phyloP scores from a whole-genome alignment of 2,888 invertebrate species.

The Seira musarum region DNA sequence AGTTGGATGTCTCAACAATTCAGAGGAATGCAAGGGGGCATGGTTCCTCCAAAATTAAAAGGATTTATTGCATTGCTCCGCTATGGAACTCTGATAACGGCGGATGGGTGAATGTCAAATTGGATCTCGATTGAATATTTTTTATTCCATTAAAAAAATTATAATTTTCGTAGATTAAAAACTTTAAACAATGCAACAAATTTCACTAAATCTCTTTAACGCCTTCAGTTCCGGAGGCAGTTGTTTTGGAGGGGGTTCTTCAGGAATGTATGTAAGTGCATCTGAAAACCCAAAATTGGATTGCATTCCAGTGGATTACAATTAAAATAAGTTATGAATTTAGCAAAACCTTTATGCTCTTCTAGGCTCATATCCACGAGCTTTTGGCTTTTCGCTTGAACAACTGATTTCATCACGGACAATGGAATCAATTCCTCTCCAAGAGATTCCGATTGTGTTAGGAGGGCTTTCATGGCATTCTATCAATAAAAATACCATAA shows the following conservation, averaged over 20 bases:
- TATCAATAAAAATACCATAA: too few relatives aligned
- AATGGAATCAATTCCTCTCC: conserved; percentile 40
- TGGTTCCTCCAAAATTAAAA: conserved; percentile 16
- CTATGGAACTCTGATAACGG: conserved; percentile 51
- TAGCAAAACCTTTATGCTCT: conserved; percentile 47
- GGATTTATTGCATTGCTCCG: conserved; percentile 58
- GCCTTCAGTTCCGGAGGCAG: conserved; percentile 47
- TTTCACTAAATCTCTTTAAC: conserved; percentile 53
- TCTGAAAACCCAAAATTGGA: too few relatives aligned
- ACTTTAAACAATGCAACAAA: conserved; percentile 48
- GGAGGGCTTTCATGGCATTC: conserved; percentile 26
- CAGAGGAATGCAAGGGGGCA: too few relatives aligned
- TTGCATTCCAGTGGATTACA: too few relatives aligned
- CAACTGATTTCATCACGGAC: conserved; percentile 16
- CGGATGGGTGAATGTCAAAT: conserved; percentile 37
- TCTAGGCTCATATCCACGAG: conserved; percentile 32
- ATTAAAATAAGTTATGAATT: neutral
- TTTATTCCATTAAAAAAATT: too few relatives aligned
- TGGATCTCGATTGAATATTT: too few relatives aligned
- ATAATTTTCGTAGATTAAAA: too few relatives aligned
- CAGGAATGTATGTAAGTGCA: conserved; percentile 18
- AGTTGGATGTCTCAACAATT: conserved; percentile 14
- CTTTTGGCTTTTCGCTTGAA: conserved; percentile 39
- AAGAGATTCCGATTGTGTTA: conserved; percentile 32
- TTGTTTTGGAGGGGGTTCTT: conserved; percentile 29